These are phyloP conservation scores for Atta cephalotes DNA, from an alignment of 1,140 invertebrate genomes.

Conservation along the genomic window DNA sequence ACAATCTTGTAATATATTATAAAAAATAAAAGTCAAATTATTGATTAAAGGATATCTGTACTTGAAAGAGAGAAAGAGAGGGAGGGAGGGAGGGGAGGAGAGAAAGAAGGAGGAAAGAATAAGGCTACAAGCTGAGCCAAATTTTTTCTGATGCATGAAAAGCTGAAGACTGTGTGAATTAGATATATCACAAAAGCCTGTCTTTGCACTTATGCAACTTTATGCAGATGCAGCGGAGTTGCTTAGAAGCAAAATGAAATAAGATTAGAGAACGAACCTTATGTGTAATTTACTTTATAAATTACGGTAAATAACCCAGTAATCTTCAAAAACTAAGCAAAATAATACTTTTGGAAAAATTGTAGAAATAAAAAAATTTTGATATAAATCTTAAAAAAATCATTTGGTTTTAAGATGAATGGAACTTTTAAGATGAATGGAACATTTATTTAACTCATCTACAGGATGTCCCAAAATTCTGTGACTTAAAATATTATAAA, in stretches of 20 bases:
- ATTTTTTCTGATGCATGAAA: constrained; percentile 69
- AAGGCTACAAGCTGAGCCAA: neutral
- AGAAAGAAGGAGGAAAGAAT: neutral
- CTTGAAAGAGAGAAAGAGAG: constrained; percentile 10
- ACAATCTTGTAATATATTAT: neutral
- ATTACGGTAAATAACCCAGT: too few species aligned
- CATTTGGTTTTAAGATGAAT: too few species aligned
- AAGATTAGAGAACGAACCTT: neutral
- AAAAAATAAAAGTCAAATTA: neutral
- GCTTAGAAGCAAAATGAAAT: constrained; percentile 15
- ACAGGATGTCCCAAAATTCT: too few species aligned
- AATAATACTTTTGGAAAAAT: too few species aligned
- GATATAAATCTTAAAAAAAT: too few species aligned
- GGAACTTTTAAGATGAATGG: too few species aligned
- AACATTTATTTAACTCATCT: too few species aligned
- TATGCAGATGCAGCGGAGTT: constrained; percentile 39
- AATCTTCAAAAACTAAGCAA: too few species aligned
- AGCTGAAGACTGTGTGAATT: constrained; percentile 57
- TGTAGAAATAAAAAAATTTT: too few species aligned
- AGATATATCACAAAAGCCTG: constrained; percentile 44
- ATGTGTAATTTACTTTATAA: too few species aligned
- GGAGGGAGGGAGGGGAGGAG: neutral
- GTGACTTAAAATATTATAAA: too few species aligned
- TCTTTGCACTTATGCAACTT: constrained; percentile 63
- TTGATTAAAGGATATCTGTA: neutral